These are phyloP conservation scores for Pelosia muscerda DNA, from an alignment of 2,888 invertebrate genomes.

Conservation along the genomic window DNA sequence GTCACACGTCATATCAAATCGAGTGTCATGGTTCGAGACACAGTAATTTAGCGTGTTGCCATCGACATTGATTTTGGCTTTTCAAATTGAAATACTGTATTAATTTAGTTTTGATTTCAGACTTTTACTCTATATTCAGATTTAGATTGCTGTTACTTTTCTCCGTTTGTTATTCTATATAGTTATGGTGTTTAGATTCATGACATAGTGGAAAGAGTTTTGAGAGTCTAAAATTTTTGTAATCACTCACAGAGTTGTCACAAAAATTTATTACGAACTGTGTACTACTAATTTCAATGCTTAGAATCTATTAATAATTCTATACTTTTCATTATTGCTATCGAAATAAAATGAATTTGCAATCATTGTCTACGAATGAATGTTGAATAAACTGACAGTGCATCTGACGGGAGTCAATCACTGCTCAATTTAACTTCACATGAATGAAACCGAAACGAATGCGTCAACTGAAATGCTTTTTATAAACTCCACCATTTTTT, in stretches of 20 bases:
- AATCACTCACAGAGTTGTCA: background rate
- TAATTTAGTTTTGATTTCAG: constrained; percentile 19
- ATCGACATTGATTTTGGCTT: constrained; percentile 26
- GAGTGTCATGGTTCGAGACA: constrained; percentile 57
- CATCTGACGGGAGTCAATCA: constrained; percentile 37
- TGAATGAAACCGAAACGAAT: constrained; percentile 28
- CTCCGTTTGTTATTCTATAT: background rate
- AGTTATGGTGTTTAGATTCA: background rate
- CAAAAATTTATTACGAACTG: too few species aligned
- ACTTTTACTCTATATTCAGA: background rate
- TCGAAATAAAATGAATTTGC: background rate
- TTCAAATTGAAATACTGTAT: constrained; percentile 16
- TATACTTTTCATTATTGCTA: background rate
- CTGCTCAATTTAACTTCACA: constrained; percentile 42
- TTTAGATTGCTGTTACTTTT: background rate
- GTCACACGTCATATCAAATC: constrained; percentile 61
- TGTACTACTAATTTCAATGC: too few species aligned
- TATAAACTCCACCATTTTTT: constrained; percentile 21
- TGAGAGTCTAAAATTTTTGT: background rate
- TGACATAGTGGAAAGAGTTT: background rate
- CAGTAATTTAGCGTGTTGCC: constrained; percentile 58
- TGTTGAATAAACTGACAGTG: constrained; percentile 21
- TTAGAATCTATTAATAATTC: background rate
- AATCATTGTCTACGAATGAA: constrained; percentile 5
- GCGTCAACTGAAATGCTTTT: constrained; percentile 31